Base-by-base conservation (phyloP, 2,888 invertebrate genomes). In the Chaetogeoica ovagalla region DNA sequence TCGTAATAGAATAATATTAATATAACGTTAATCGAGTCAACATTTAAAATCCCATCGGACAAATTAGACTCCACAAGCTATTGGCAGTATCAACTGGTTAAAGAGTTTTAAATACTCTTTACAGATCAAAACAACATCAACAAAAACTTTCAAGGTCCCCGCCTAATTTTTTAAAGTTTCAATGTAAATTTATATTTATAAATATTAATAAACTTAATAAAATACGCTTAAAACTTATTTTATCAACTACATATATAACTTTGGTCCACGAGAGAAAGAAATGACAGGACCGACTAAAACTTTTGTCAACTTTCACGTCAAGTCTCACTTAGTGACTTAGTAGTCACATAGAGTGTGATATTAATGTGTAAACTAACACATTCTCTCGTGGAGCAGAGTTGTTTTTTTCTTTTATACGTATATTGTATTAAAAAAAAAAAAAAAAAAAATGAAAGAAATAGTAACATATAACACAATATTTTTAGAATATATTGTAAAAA, bases 51-150 rank as follows among this genome's bases (percentile, higher is more conserved):
- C 79, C 79, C 79, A 57, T 79, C 70, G 79, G 70, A n/a, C 70
- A 71, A 79, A 79, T 70, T 63, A 71, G 79, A 79, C 79, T 79
- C 79, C 79, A 63, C 79, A 71, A 79, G 70, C 79, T 79, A 79
- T 79, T 79, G 79, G 79, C 79, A 79, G 79, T 79, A 79, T 79
- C 79, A 63, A 79, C 79, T 79, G 79, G 79, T 79, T 71, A 79
- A 79, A 79, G 79, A 79, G 79, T 79, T 79, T 43, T 48, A n/a
- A 71, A 63, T 43, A 79, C 79, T n/a, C 79, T 79, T 79, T 79
- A 79, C 79, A 65, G 63, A 63, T 79, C 79, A 79, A 79, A 79
- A 79, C 77, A 70, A 62, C 79, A 71, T 63, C 79, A 79, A 70
- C 69, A 69, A 69, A 77, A 79, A 71, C 71, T 71, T 79, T 71